These are phyloP conservation scores for Thalassarche chlororhynchos DNA, from an alignment of 2,113 vertebrate species.

Conservation along the genomic window DNA sequence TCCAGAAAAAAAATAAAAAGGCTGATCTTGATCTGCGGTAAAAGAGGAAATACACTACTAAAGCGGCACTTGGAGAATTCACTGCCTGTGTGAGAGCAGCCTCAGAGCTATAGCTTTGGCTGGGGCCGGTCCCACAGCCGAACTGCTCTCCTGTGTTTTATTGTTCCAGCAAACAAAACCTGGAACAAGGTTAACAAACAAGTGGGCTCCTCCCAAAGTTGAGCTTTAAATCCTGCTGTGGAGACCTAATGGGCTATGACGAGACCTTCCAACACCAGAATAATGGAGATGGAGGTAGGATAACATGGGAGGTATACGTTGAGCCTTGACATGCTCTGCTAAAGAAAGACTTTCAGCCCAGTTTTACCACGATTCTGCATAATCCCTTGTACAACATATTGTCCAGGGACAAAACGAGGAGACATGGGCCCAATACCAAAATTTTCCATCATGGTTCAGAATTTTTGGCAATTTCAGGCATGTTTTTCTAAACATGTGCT, in stretches of 20 bases:
- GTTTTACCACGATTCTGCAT: background rate
- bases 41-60: background rate
- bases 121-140: background rate
- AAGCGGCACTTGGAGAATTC: background rate
- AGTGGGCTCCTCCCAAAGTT: background rate
- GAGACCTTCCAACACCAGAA: background rate
- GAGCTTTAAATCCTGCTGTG: background rate
- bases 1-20: background rate
- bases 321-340: background rate
- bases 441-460: background rate
- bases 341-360: background rate
- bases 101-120: background rate
- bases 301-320: accelerated
- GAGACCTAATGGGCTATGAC: background rate
- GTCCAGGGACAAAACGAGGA: background rate
- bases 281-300: background rate
- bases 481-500: background rate
- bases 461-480: background rate
- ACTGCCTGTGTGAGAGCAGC: background rate
- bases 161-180: slow-evolving; percentile 62
- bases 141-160: background rate
- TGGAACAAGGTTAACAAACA: slow-evolving; percentile 47
- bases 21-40: background rate
- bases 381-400: background rate
- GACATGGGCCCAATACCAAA: background rate